Evolutionary conservation across 2,113 vertebrate species (phyloP), one percentile per base, ranked within the genome.

Genomic region (Sinocyclocheilus anshuiensis): DNA sequence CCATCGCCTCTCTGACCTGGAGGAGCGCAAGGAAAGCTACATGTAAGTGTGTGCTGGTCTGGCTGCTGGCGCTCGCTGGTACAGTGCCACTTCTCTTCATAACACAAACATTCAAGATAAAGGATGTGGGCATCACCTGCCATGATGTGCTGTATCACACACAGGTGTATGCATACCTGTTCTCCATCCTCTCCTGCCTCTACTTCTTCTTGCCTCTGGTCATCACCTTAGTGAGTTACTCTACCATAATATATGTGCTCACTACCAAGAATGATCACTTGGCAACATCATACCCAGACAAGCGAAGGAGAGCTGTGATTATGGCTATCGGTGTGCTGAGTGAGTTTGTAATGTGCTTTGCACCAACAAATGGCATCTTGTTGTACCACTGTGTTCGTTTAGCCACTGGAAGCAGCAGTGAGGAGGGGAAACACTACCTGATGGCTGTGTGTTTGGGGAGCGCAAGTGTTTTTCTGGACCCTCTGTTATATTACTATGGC

Each of bases 191-290:
- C 91, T 95, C 95, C 0, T 92, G 93, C 0, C 0, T 97, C 71
- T 97, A 98, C 93, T 99, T 97, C 89, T 95, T 98, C 75, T 84
- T 97, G 63, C 97, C 98, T 0, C 91, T 99, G 4, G 5, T 95
- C 82, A 90, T 97, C 90, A 97, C 96, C 8, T 89, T 94, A 0
- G 63, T 94, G 53, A 98, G 96, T 84, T 99, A 99, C 0, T 61
- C 92, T 2, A 93, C 93, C 3, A 96, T 99, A 87, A 95, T 99
- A 63, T 93, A 91, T 10, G 93, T 94, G 20, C 96, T 99, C 22
- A 33, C 29, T 33, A 33, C 29, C 29, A 33, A 33, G 29, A 33
- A 33, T 33, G 29, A 33, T 33, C 29, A 33, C 29, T 33, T 33
- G 29, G 29, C 29, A 33, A 33, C 29, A 33, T 33, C 29, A 33